These are phyloP conservation scores for Laupala kohalensis DNA, from an alignment of 1,140 invertebrate genomes.

Conservation along the genomic window DNA sequence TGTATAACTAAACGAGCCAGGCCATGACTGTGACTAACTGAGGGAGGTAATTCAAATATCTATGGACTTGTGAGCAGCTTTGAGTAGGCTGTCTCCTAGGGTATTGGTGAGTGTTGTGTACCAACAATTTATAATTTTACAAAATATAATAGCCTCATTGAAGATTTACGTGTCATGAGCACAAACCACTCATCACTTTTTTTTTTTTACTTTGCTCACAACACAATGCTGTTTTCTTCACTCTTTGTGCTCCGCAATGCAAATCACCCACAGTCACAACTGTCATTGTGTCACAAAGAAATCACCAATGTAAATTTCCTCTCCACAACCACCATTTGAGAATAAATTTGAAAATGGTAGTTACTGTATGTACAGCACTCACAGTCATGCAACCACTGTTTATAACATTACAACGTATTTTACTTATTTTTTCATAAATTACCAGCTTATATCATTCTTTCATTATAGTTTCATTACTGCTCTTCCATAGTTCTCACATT, in stretches of 20 bases:
- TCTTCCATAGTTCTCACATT: too few species aligned
- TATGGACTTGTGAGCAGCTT: neutral
- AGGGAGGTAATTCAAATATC: constrained; percentile 15
- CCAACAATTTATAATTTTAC: neutral
- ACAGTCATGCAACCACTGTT: too few species aligned
- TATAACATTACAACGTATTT: too few species aligned
- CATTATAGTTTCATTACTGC: too few species aligned
- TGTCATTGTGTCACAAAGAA: neutral
- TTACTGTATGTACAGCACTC: too few species aligned
- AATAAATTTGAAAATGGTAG: too few species aligned
- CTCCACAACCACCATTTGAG: neutral
- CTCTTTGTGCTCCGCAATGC: neutral
- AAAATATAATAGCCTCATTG: neutral
- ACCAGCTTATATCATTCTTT: too few species aligned
- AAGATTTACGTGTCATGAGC: neutral
- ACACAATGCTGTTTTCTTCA: neutral
- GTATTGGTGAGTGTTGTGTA: neutral
- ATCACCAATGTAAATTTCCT: neutral
- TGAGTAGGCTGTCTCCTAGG: neutral
- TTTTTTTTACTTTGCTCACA: neutral
- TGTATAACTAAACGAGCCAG: constrained; percentile 18
- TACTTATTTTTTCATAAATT: too few species aligned
- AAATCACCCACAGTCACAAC: neutral
- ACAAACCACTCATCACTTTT: neutral
- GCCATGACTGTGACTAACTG: constrained; percentile 26